Conservation (phyloP, 2,888 invertebrate species). For the Andrena haemorrhoa region DNA sequence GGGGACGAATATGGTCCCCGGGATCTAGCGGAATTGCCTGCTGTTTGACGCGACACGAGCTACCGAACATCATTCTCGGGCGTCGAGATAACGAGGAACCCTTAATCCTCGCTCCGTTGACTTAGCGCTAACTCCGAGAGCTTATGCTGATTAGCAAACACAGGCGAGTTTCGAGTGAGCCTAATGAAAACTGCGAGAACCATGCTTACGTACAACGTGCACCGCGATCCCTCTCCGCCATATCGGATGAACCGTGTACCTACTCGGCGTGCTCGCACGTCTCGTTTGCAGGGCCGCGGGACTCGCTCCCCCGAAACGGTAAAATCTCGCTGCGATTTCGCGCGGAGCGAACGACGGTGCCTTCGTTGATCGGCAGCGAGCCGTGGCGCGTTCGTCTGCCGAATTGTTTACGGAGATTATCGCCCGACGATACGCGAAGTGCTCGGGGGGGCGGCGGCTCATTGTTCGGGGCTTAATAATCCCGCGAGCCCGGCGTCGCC, state of each 20-base stretch:
- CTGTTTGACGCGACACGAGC: neutral
- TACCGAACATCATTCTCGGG: conserved; percentile 20
- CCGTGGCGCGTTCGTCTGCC: neutral
- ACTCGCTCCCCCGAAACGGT: neutral
- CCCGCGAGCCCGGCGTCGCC: neutral
- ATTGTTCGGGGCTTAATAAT: neutral
- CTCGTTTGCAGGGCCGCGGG: neutral
- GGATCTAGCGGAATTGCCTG: neutral
- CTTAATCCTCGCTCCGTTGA: conserved; percentile 30
- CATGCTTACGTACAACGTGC: neutral
- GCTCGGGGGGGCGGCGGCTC: no score
- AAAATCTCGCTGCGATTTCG: neutral
- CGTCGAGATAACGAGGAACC: conserved; percentile 30
- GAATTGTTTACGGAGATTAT: neutral
- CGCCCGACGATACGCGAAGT: neutral
- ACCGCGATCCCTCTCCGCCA: neutral
- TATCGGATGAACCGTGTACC: neutral
- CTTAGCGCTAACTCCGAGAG: conserved; percentile 27
- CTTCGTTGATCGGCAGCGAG: neutral
- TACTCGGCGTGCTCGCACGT: neutral
- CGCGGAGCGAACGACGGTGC: neutral
- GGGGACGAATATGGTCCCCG: neutral
- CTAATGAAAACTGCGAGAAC: conserved; percentile 43
- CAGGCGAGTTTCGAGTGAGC: conserved; percentile 5
- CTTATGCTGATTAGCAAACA: conserved; percentile 49